Evolutionary conservation across 2,888 invertebrate genomes (phyloP), one percentile per base, ranked within the genome.

Genomic region (Mythimna loreyi): DNA sequence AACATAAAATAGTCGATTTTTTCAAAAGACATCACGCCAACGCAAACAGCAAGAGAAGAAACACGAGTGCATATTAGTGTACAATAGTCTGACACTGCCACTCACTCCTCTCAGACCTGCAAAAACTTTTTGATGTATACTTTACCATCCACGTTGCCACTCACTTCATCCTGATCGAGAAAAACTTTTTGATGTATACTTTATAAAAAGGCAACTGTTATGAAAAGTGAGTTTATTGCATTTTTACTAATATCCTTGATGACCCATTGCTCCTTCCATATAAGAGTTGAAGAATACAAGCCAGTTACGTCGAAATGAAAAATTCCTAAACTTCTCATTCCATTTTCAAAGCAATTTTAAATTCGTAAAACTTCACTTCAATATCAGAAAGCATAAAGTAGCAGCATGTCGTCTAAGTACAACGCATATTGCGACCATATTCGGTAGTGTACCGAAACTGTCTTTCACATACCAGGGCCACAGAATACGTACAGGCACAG

Each of bases 401-500:
- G 57, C 61, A 63, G 45, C 52, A 60, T 72, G 59, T 63, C 65
- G 56, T 68, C 28, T 50, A 47, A 71, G 53, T 65, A 66, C 13
- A 62, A 73, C 49, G 64, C 61, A 67, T 75, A 83, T 75, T 75
- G 72, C 61, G 47, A 47, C 64, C 66, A 66, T 68, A 80, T 66
- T 77, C 53, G 25, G 47, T 33, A 61, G 72, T 68, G 57, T 69
- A 63, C 60, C 28, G 45, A 71, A 68, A 76, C 62, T 77, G 66
- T 73, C 61, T 55, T 62, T 36, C 49, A 7, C 55, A 76, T 70
- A 61, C 73, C 55, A 19, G 21, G n/a, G n/a, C 16, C 53, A 73
- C 5, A 25, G 45, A 47, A 21, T 25, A 65, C 2, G 11, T 23
- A 30, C 5, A 1, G 3, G 9, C 36, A 33, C 66, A 71, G 53